phyloP scores from a whole-genome alignment of 2,113 vertebrate genomes.

The Bubalus kerabau region DNA sequence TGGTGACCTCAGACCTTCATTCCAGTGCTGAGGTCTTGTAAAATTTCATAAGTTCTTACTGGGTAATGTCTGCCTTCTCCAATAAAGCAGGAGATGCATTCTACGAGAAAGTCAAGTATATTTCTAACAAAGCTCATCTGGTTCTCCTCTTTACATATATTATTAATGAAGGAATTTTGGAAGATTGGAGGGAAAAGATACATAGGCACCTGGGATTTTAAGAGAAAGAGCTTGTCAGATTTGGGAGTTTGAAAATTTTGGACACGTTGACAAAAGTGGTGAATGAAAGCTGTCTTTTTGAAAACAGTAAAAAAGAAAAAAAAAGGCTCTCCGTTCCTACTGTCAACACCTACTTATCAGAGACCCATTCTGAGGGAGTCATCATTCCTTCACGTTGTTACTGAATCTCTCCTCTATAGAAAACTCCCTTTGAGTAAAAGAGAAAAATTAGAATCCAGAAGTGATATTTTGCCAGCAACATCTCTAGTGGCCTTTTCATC shows the following conservation, averaged over 20 bases:
- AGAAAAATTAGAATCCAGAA: constrained; percentile 12
- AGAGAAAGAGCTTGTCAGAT: background rate
- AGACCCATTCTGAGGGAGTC: background rate
- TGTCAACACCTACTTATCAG: background rate
- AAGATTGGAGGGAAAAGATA: background rate
- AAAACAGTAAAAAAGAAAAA: background rate
- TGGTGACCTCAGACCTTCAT: background rate
- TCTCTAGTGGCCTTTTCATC: constrained; percentile 33
- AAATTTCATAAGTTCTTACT: background rate
- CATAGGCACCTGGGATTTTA: background rate
- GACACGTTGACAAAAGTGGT: background rate
- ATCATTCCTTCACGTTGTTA: background rate
- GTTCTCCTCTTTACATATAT: background rate
- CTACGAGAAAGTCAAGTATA: background rate
- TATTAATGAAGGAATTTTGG: background rate
- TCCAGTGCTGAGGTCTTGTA: background rate
- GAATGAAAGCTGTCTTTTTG: background rate
- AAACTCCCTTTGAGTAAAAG: background rate
- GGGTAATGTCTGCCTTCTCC: background rate
- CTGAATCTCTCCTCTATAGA: background rate
- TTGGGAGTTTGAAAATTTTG: background rate
- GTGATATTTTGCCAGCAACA: constrained; percentile 37
- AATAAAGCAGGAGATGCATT: background rate
- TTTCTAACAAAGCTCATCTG: background rate
- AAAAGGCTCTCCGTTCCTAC: background rate